These are phyloP conservation scores for Drosophila ananassae DNA, from an alignment of 1,140 invertebrate genomes.

Conservation along the genomic window DNA sequence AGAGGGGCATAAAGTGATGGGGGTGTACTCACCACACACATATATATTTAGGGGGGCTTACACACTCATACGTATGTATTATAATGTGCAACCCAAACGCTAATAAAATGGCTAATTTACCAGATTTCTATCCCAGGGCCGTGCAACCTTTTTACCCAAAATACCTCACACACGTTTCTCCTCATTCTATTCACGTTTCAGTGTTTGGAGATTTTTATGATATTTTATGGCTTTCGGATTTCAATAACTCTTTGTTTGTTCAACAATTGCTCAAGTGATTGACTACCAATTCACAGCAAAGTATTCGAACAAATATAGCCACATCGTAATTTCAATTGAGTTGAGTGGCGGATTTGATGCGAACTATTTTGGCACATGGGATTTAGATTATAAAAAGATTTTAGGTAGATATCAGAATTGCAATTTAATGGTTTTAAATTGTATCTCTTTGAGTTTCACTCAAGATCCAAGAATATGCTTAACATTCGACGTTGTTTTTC, in stretches of 20 bases:
- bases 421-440: no score
- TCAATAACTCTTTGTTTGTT: constrained; percentile 22
- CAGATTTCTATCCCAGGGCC: constrained; percentile 25
- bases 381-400: neutral
- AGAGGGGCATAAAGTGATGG: neutral
- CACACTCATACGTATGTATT: neutral
- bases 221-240: constrained; percentile 52
- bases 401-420: neutral
- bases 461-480: constrained; percentile 8
- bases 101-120: constrained; percentile 80
- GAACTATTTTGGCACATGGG: neutral
- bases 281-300: constrained; percentile 15
- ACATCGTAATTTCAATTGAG: neutral
- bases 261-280: constrained; percentile 31
- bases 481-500: constrained; percentile 10
- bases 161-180: constrained; percentile 16
- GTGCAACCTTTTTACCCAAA: constrained; percentile 37
- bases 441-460: neutral
- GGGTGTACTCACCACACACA: constrained; percentile 5
- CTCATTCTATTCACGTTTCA: constrained; percentile 25
- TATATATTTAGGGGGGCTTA: constrained; percentile 8
- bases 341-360: neutral
- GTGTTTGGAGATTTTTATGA: constrained; percentile 58
- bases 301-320: neutral
- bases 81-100: constrained; percentile 9